Evolutionary conservation across 2,888 invertebrate species (phyloP), one percentile per base, ranked within the genome.

Genomic region (Cataglyphis rosenhaueri): DNA sequence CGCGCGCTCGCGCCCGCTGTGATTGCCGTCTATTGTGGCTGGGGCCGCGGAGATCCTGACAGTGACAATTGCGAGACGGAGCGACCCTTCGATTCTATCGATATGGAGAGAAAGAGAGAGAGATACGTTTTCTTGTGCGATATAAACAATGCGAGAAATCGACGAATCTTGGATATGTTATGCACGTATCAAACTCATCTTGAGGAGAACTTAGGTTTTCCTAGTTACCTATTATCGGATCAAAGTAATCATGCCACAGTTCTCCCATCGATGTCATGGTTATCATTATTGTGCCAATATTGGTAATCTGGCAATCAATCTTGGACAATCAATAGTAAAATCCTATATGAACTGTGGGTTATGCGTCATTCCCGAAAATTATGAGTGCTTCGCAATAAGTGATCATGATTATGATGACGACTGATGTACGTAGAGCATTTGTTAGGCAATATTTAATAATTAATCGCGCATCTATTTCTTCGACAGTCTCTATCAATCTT

Each of bases 11-110:
- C 55, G 74, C 75, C 74, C 66, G 81, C 65, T 61, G 74, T 66
- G 81, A 82, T 81, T 82, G 79, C 79, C 68, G 61, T 79, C 78
- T 79, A 79, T 79, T 79, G 78, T 79, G 70, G 78, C 44, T 35
- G 44, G 64, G 70, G 44, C 44, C 70, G 44, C 71, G 70, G 32
- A 59, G 21, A 79, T 79, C 71, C 78, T 79, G 78, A 35, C 59
- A 59, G 59, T 79, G 78, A 79, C 78, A 79, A 79, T 79, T 59
- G 78, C 78, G 48, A 52, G n/a, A 52, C 59, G 25, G 59, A 59
- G 44, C 78, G 70, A 70, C 78, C 78, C 78, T 79, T 79, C 78
- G 78, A 79, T 79, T 79, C 70, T 44, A 70, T 79, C 78, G 78
- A 79, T 79, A 79, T 44, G 78, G 78, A 59, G 70, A 68, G 70